Evolutionary conservation across 2,888 invertebrate species (phyloP).

Genomic region (Rugalucina vietnamica): DNA sequence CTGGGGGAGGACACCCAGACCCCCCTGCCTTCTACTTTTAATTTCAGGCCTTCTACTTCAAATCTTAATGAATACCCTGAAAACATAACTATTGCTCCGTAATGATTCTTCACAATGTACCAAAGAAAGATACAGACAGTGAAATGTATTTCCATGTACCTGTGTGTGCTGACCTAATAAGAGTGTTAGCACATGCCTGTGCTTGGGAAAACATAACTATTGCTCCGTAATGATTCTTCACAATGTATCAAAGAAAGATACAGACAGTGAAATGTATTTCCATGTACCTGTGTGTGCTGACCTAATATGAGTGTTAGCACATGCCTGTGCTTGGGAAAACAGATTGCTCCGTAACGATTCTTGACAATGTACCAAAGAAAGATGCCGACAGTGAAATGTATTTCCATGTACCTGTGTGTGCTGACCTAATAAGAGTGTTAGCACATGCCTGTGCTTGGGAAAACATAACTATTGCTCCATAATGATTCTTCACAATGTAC

Average conservation of each 20-base stretch:
- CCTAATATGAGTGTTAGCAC: background rate
- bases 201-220: background rate
- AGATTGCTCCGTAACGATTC: background rate
- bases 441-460: background rate
- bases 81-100: background rate
- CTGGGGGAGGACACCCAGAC: slow-evolving; percentile 11
- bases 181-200: slow-evolving; percentile 5
- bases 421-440: background rate
- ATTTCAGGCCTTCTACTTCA: background rate
- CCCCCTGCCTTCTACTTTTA: slow-evolving; percentile 6
- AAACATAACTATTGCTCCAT: background rate
- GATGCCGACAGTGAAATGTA: background rate
- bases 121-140: background rate
- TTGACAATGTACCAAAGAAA: no score
- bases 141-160: background rate
- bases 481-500: no score
- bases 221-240: background rate
- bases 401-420: background rate
- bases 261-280: background rate
- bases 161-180: background rate
- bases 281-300: background rate
- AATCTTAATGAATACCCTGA: background rate
- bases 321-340: slow-evolving; percentile 9
- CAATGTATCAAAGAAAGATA: background rate
- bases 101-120: background rate